Evolutionary conservation across 2,888 invertebrate species (phyloP), one percentile per base, ranked within the genome.

Genomic region (Micoletzkya japonica): DNA sequence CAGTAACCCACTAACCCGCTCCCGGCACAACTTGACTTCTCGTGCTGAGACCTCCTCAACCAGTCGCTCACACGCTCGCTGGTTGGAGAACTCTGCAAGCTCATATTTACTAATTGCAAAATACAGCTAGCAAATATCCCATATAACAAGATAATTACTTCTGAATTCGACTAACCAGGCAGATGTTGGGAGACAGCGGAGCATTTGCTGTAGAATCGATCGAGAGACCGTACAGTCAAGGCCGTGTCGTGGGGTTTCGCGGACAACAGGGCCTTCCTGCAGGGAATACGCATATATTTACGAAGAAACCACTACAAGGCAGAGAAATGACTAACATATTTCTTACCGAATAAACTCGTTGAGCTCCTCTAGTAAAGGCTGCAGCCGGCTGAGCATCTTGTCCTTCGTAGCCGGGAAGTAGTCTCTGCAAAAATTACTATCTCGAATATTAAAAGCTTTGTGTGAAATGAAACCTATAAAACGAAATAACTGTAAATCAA

Each of bases 211-310:
- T 81, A 85, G 69, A 83, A 82, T 58, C 85, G 68, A 72, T 85
- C 85, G 52, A 85, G 73, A 2, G 85, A 84, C 24, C 83, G 72
- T 10, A 83, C 84, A 10, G 82, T 57, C 24, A 67, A 57, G n/a
- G 67, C 67, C 4, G 67, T 67, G 26, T 67, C 67, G 49, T 67
- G 67, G 2, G 67, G 39, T 17, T 24, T 32, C 30, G 34, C 56
- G 28, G 37, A 44, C 20, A 67, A 57, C 17, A 67, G 67, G 32
- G 67, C 67, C 24, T 67, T n/a, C 4, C 67, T 67, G 44, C 37
- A 57, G 39, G 20, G 4, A 39, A 34, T 37, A 20, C 44, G 44
- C 44, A 44, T 44, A 20, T 14, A 44, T 14, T 20, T 20, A 10
- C 10, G 44, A 44, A 14, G 14, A 44, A 44, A 14, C 10, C 20